Base-by-base conservation (phyloP, 2,797 vertebrate species). In the Helarctos malayanus region DNA sequence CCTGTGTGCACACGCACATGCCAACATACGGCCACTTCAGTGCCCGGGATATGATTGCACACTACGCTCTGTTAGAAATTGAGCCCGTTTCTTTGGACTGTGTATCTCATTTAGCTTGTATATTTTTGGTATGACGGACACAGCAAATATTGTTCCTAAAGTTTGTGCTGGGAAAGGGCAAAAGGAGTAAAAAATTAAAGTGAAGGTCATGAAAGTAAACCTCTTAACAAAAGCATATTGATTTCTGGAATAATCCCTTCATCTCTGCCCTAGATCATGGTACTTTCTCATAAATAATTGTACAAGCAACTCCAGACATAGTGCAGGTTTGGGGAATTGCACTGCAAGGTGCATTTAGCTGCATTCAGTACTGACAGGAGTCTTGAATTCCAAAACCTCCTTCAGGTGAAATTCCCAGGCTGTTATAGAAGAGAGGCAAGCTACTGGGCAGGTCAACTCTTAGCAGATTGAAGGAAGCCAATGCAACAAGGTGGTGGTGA, bases 21-120 rank as follows among this genome's bases (percentile, higher is more conserved):
- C 92, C 97, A 98, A 98, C 82, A 71, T 52, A 98, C 61, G 98
- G 85, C 82, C 98, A 98, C 98, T 98, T 98, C 95, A 95, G 91
- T 97, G 98, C 97, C 98, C 97, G 98, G 94, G 98, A 98, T 96
- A 94, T 98, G 98, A 98, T 98, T 99, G 98, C 97, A 98, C 76
- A 96, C 96, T 98, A 52, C 32, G 88, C 98, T 78, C 35, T 97
- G 96, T 92, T 97, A 98, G 96, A 98, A 97, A 97, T 97, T 92
- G 75, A 97, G 12, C 57, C 84, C 75, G 35, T 96, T 95, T 98
- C 83, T 91, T 41, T 91, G 83, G 90, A 97, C 98, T 18, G 6
- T 32, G 11, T 52, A 45, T 96, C 21, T 96, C 65, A 32, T 45
- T 52, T 25, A 16, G 3, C 91, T 29, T 97, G 3, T 97, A 14